Evolutionary conservation across 1,140 invertebrate genomes (phyloP), one percentile per base, ranked within the genome.

Genomic region (Nasonia longicornis): DNA sequence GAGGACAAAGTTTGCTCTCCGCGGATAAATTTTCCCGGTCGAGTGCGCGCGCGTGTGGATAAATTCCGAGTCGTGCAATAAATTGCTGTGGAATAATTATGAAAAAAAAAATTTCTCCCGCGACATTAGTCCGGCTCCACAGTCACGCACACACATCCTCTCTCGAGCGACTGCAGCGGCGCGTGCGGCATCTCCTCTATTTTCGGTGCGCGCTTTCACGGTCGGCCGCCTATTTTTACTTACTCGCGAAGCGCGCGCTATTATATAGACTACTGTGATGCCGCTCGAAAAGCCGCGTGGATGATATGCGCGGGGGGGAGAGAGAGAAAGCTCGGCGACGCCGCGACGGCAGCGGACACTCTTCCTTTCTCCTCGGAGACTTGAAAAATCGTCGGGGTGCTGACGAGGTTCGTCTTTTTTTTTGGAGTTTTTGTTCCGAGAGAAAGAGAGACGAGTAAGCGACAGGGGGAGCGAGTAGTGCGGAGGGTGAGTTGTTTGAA

Each of bases 191-290:
- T 31, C 67, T 35, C 29, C 48, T n/a, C 31, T 78, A 71, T 78
- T 71, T 78, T 78, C 29, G 42, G 48, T 71, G 45, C 29, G 29
- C 7, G 45, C 67, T 77, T 78, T 78, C 77, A 78, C 67, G 66
- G 77, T 78, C 77, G 67, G 70, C 45, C 48, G 8, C 77, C 52
- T 78, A 78, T 71, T 78, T 71, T 78, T 71, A 71, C 67, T 22
- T n/a, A 67, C 63, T 45, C 52, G 26, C 66, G 20, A 35, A 16
- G 3, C 45, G 74, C 12, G 2, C 31, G 35, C 69, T 67, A 14
- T 67, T 67, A 67, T 29, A 67, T 67, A 67, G 10, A 2, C 22
- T 26, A 26, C 26, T 26, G 29, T 0, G 10, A 73, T 12, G 42
- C 52, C n/a, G 52, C 16, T 58, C 14, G 16, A 58, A 58, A 58